These are phyloP conservation scores for Heterotilapia buettikoferi DNA, from an alignment of 2,113 vertebrate genomes.

Conservation along the genomic window DNA sequence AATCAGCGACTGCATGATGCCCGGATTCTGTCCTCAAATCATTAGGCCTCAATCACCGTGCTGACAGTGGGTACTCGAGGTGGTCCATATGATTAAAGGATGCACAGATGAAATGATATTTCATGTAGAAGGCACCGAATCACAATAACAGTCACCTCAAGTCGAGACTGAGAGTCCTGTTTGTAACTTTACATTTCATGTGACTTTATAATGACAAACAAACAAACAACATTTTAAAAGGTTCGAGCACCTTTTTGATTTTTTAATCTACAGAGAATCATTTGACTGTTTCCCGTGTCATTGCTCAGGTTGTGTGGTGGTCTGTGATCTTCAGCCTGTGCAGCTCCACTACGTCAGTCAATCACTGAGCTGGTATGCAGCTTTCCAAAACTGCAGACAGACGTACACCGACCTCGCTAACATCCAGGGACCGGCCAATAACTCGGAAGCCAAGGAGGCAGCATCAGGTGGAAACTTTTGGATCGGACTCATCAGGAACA, in stretches of 20 bases:
- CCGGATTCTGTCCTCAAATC: not conserved
- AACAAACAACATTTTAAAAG: not conserved
- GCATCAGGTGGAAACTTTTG: not conserved
- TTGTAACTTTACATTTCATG: not conserved
- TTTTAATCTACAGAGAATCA: accelerated
- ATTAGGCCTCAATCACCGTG: not conserved
- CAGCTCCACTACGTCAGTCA: not conserved
- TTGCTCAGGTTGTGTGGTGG: not conserved
- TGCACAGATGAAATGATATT: not conserved
- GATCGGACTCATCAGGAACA: constrained; percentile 5
- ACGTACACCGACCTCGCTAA: not conserved
- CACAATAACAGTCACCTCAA: not conserved
- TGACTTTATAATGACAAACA: not conserved
- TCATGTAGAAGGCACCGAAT: not conserved
- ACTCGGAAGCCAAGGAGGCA: accelerated
- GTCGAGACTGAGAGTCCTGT: not conserved
- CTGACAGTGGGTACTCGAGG: not conserved
- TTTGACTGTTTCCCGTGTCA: not conserved
- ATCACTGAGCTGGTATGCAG: accelerated
- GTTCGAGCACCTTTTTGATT: not conserved
- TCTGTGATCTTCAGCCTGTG: not conserved
- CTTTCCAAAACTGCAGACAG: not conserved
- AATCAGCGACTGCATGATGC: not conserved
- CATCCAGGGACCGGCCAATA: not conserved
- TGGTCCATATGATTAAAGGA: not conserved